Evolutionary conservation across 2,797 vertebrate species (phyloP).

Genomic region (Otus scops): DNA sequence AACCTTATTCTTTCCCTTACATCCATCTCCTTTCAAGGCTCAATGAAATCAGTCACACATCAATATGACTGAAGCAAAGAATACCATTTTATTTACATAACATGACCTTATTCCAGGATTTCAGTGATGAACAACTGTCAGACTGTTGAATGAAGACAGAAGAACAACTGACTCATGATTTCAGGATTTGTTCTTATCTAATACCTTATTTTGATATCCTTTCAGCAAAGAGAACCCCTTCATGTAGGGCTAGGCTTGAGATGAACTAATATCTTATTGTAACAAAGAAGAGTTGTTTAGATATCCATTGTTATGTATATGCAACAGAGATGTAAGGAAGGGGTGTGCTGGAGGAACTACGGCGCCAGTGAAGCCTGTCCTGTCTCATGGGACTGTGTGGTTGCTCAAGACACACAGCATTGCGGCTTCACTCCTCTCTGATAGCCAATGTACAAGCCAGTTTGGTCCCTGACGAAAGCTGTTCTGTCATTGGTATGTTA

Average conservation of each 20-base stretch:
- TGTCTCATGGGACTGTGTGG: neutral
- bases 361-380: rapidly evolving
- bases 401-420: neutral
- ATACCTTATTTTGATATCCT: neutral
- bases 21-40: neutral
- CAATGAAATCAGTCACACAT: neutral
- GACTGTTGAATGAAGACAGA: neutral
- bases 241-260: neutral
- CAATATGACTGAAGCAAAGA: neutral
- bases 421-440: neutral
- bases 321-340: neutral
- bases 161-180: neutral
- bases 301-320: neutral
- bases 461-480: neutral
- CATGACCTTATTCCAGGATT: neutral
- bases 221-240: neutral
- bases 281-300: neutral
- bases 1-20: neutral
- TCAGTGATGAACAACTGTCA: neutral
- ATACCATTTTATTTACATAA: neutral
- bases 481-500: neutral
- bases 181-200: neutral
- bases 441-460: neutral
- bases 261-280: neutral
- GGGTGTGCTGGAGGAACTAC: neutral